Base-by-base conservation (phyloP, 64 coral and sea anemone species). In the Stylophora pistillata region DNA sequence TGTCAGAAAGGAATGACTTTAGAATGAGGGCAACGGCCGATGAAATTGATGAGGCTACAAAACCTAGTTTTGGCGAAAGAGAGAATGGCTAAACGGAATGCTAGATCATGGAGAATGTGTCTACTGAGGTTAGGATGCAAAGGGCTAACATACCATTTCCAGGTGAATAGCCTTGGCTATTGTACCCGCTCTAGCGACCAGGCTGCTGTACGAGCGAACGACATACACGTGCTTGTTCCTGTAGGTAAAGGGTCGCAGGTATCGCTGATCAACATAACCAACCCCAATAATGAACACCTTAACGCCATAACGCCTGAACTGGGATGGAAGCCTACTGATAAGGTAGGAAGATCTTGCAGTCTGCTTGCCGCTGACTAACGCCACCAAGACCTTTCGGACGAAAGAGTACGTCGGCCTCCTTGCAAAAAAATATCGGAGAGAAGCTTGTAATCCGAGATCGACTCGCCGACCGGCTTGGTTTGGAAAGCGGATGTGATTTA, bases 81-180 rank as follows among this genome's bases (percentile, higher is more conserved):
- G n/a, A n/a, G n/a, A n/a, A n/a, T n/a, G n/a, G n/a, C n/a, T n/a
- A n/a, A n/a, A n/a, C n/a, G 2, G 25, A 65, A 65, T 23, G 20
- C 20, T n/a, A 1, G 16, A 21, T 6, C 20, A 7, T 23, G 17
- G 23, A 21, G 20, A 21, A 20, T 1, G 9, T 64, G 17, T 18
- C 14, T 64, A 7, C 2, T n/a, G 61, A 64, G 17, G 17, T 20
- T n/a, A 17, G 9, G 61, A 21, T 20, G 20, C 23, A 30, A 3
- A n/a, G 9, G 53, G 54, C 11, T n/a, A 82, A 56, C 91, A 25
- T 66, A 92, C 91, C 91, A 92, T 92, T 14, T 92, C 85, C 28
- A 62, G 18, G 73, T 86, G 85, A 10, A 92, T 92, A 9, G 91
- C 91, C n/a, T 26, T 92, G 0, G 82, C 91, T 14, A 92, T 77